Conservation (phyloP, 2,888 invertebrate species). For the Operophtera brumata region DNA sequence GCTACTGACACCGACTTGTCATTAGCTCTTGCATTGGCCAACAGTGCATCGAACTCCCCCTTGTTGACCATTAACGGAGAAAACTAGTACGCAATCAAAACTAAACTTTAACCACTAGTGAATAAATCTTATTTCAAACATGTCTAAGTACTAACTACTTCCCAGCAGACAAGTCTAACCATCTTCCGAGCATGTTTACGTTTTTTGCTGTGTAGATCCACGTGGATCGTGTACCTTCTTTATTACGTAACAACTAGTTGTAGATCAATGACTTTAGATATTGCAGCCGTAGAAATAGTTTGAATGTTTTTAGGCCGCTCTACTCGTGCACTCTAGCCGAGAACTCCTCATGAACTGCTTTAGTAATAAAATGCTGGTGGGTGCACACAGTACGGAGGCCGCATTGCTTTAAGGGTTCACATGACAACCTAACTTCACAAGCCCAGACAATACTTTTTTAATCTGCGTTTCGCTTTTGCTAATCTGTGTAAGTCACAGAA, state of each 20-base stretch:
- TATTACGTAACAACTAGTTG: constrained; percentile 36
- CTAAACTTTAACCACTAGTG: constrained; percentile 10
- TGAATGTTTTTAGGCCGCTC: too few species aligned
- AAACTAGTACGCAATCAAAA: constrained; percentile 19
- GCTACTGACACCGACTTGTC: constrained; percentile 23
- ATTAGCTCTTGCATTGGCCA: constrained; percentile 23
- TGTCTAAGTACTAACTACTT: neutral
- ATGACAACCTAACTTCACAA: too few species aligned
- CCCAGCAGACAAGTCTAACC: neutral
- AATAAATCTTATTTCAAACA: neutral
- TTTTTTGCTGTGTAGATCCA: constrained; percentile 51
- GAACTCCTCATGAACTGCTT: too few species aligned
- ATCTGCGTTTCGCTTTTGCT: too few species aligned
- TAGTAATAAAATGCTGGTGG: too few species aligned
- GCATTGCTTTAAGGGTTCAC: too few species aligned
- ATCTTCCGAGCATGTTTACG: constrained; percentile 46
- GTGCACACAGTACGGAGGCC: too few species aligned
- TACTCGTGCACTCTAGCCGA: too few species aligned
- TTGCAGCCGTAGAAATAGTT: too few species aligned
- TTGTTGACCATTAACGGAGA: constrained; percentile 13
- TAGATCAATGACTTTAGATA: constrained; percentile 47
- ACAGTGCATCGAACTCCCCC: constrained; percentile 46
- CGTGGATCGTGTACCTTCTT: constrained; percentile 29
- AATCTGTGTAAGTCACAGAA: too few species aligned
- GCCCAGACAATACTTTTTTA: too few species aligned